Percentiles rank a stretch among this genome's conserved stretches.
Evolutionary conservation across 2,888 invertebrate genomes (phyloP).

Genomic region (Meganola albula): DNA sequence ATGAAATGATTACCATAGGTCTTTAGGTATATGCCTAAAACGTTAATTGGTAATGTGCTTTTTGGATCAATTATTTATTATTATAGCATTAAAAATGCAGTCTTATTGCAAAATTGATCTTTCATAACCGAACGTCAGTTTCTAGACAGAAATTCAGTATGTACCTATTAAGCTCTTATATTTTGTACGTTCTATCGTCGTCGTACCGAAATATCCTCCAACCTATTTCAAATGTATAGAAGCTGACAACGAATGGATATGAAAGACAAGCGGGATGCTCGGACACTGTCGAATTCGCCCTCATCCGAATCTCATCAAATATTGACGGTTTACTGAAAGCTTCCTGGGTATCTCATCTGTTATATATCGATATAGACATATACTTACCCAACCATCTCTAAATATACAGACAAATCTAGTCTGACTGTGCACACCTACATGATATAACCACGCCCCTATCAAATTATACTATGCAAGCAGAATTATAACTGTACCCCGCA

Average conservation of each 20-base stretch:
- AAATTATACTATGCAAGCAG: slow-evolving; percentile 24
- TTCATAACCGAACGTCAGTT: too few species aligned
- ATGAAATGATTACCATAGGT: slow-evolving; percentile 73
- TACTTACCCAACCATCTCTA: slow-evolving; percentile 18
- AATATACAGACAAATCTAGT: slow-evolving; percentile 25
- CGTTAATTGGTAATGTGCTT: too few species aligned
- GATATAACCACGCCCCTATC: slow-evolving; percentile 39
- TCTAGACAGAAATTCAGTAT: too few species aligned
- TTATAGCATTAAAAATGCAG: too few species aligned
- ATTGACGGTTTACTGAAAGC: slow-evolving; percentile 63
- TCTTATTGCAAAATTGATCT: too few species aligned
- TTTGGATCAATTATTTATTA: too few species aligned
- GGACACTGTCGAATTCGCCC: slow-evolving; percentile 32
- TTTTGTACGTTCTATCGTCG: too few species aligned
- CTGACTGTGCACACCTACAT: slow-evolving; percentile 47
- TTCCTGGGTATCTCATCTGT: slow-evolving; percentile 29
- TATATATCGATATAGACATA: slow-evolving; percentile 8
- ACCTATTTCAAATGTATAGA: too few species aligned
- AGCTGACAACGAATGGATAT: slow-evolving; percentile 21
- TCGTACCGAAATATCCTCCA: too few species aligned
- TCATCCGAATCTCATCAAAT: slow-evolving; percentile 69
- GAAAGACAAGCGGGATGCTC: slow-evolving; percentile 23
- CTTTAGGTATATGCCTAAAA: too few species aligned
- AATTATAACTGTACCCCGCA: slow-evolving; percentile 27
- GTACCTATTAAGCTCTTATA: too few species aligned